phyloP scores from a whole-genome alignment of 1,140 invertebrate genomes.

The Diabrotica undecimpunctata region DNA sequence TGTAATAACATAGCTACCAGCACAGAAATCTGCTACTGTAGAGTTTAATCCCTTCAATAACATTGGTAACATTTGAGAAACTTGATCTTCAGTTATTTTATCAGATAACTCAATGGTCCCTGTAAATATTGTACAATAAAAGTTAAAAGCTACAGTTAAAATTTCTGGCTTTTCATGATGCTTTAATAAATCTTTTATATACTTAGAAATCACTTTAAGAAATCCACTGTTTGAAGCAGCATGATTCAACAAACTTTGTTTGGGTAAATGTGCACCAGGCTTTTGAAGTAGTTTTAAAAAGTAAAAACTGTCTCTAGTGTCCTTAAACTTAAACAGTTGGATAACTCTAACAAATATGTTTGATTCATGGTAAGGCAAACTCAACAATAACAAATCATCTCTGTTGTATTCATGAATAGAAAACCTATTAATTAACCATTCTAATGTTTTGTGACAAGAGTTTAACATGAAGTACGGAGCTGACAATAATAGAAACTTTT shows the following conservation, averaged over 20 bases:
- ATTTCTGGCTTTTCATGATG: slow-evolving; percentile 55
- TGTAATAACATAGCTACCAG: slow-evolving; percentile 71
- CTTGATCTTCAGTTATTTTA: slow-evolving; percentile 61
- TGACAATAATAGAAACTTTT: slow-evolving; percentile 73
- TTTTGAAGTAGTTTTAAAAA: slow-evolving; percentile 75
- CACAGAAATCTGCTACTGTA: slow-evolving; percentile 63
- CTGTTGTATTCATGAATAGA: slow-evolving; percentile 85
- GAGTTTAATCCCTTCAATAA: slow-evolving; percentile 67
- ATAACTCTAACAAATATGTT: slow-evolving; percentile 81
- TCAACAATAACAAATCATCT: slow-evolving; percentile 71
- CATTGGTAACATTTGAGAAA: slow-evolving; percentile 66
- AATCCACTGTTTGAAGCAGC: slow-evolving; percentile 66
- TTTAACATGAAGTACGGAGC: slow-evolving; percentile 85
- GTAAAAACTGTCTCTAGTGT: slow-evolving; percentile 64
- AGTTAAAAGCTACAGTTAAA: slow-evolving; percentile 69
- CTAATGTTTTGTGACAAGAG: slow-evolving; percentile 82
- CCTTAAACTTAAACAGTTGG: slow-evolving; percentile 68
- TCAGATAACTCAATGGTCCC: slow-evolving; percentile 60
- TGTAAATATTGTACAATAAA: slow-evolving; percentile 70
- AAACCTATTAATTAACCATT: slow-evolving; percentile 89
- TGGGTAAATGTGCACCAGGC: slow-evolving; percentile 66
- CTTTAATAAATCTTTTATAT: slow-evolving; percentile 62
- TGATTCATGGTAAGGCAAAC: slow-evolving; percentile 89
- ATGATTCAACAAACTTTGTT: slow-evolving; percentile 68
- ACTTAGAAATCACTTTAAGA: slow-evolving; percentile 70